These are phyloP conservation scores for Pollicipes pollicipes DNA, from an alignment of 1,140 invertebrate genomes.

Conservation along the genomic window DNA sequence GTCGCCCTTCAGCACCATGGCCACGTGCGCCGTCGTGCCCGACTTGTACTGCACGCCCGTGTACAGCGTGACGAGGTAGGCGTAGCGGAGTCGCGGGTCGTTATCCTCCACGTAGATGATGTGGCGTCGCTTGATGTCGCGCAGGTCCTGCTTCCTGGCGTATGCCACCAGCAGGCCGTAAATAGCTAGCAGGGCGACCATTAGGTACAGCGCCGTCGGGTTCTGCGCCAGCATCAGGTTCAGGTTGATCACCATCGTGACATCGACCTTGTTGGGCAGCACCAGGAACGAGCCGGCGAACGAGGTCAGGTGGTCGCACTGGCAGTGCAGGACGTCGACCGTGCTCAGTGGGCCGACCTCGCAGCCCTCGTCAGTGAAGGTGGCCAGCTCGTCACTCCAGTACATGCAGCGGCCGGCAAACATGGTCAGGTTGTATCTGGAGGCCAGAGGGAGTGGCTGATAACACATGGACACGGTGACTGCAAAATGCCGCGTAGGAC, in stretches of 20 bases:
- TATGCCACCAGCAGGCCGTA: neutral
- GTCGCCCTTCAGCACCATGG: neutral
- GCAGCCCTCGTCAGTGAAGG: neutral
- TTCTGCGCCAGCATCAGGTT: neutral
- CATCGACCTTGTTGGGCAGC: neutral
- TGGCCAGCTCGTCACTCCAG: neutral
- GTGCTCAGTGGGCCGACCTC: neutral
- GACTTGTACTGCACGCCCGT: neutral
- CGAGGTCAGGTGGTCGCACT: neutral
- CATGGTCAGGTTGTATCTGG: neutral
- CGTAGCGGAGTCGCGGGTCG: neutral
- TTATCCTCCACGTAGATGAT: slow-evolving; percentile 2
- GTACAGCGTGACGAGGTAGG: neutral
- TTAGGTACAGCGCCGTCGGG: neutral
- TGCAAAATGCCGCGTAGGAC: too few species aligned
- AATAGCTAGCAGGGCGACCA: neutral
- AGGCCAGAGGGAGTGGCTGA: too few species aligned
- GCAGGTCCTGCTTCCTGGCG: neutral
- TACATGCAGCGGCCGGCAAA: neutral
- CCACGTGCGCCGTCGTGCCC: neutral
- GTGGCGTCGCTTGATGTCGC: neutral
- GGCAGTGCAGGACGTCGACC: neutral
- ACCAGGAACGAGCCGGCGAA: slow-evolving; percentile 1
- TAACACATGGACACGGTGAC: too few species aligned
- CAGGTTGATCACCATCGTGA: neutral